Base-by-base conservation (phyloP, 2,888 invertebrate genomes). In the Monochamus alternatus region DNA sequence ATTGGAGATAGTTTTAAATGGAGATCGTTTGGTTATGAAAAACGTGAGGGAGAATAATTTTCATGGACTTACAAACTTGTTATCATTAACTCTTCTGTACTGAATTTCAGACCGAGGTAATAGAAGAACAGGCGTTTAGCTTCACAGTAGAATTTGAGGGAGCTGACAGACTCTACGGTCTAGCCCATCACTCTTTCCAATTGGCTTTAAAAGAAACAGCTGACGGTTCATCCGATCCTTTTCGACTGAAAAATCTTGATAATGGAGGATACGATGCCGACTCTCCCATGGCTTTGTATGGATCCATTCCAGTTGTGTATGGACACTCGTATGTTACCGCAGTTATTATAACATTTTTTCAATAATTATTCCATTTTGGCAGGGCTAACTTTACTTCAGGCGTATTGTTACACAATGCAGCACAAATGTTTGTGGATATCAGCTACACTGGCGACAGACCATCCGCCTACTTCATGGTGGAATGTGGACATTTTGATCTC, bases 371-470 rank as follows among this genome's bases (percentile, higher is more conserved):
- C 5, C 38, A 38, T 38, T 38, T 38, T 38, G 38, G 38, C 65
- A 80, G 80, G 2, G 55, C 14, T 2, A 22, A 73, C 5, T 31
- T 43, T 7, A 78, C 80, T 12, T 79, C 81, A 30, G 84, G 82
- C 30, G 69, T 84, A 43, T 82, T 84, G 68, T 74, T 43, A 97
- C 93, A 97, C 86, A 99, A 99, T 90, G 94, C 98, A 0, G 97
- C 98, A 0, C 98, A 99, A 90, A 98, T 98, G 0, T 99, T 98
- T 98, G 93, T 99, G 62, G 98, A 99, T 85, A 93, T 98, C 31
- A 91, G 0, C 68, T 75, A 75, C 43, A 91, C 86, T 84, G 80
- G 90, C 38, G 88, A 91, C 1, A 90, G 90, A 62, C 90, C 91
- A 12, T 90, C 91, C 73, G 94, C 95, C 0, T 95, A 96, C 86